These are phyloP conservation scores for Nymphalis c-album DNA, from an alignment of 2,888 invertebrate species.

Conservation along the genomic window DNA sequence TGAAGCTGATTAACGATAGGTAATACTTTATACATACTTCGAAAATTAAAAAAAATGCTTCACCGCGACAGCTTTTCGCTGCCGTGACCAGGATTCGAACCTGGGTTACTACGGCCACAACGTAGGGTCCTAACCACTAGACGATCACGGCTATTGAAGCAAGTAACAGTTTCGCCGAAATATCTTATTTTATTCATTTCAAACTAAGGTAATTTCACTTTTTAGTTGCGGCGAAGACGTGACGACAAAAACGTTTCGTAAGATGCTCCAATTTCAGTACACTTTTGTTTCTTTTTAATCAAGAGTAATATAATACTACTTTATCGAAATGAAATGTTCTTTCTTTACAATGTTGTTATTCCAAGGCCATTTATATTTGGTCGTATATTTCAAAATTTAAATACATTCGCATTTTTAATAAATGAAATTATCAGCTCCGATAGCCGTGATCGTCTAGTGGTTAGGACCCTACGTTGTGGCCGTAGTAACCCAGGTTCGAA, in stretches of 20 bases:
- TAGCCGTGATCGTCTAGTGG: conserved; percentile 85
- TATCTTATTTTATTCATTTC: not conserved
- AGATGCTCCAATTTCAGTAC: not conserved
- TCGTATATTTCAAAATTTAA: not conserved
- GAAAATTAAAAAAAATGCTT: conserved; percentile 42
- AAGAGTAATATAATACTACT: not conserved
- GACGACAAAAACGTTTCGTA: not conserved
- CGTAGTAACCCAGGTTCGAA: conserved; percentile 90
- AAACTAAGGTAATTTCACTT: not conserved
- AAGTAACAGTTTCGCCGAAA: conserved; percentile 7
- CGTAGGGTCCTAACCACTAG: conserved; percentile 89
- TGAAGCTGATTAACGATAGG: too few relatives aligned
- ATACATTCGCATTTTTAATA: not conserved
- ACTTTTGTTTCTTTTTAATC: not conserved
- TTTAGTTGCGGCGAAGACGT: not conserved
- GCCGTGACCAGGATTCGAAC: conserved; percentile 88
- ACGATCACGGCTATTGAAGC: conserved; percentile 78
- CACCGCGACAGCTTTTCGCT: conserved; percentile 57
- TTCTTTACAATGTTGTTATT: not conserved
- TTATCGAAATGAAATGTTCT: not conserved
- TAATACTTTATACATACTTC: not conserved
- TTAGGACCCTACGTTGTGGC: conserved; percentile 89
- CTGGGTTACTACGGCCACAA: conserved; percentile 90
- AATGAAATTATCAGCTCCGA: conserved; percentile 30
- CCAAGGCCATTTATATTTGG: not conserved